Conservation (phyloP, 2,888 invertebrate genomes). For the Trichacis sp. region DNA sequence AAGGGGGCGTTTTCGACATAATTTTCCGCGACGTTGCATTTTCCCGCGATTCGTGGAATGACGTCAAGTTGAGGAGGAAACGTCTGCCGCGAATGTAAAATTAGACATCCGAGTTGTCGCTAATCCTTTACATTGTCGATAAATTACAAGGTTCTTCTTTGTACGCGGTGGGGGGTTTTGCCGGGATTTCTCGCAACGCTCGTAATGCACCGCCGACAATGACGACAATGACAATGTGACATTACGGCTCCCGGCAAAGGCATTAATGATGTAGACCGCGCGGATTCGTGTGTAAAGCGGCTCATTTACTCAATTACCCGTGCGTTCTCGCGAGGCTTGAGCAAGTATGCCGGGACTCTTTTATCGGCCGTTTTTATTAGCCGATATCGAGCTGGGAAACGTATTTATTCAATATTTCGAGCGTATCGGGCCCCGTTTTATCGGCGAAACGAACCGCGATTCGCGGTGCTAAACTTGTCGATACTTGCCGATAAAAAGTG, state of each 20-base stretch:
- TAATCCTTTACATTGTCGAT: conserved; percentile 31
- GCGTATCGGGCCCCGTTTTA: conserved; percentile 39
- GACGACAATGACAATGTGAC: conserved; percentile 43
- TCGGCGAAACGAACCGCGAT: conserved; percentile 29
- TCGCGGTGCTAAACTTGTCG: too few relatives aligned
- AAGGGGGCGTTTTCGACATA: too few relatives aligned
- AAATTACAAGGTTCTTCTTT: conserved; percentile 27
- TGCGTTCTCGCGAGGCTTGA: conserved; percentile 35
- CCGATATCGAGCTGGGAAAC: conserved; percentile 40
- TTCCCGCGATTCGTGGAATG: conserved; percentile 1
- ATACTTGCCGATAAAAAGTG: not conserved
- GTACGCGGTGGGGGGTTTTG: conserved; percentile 17
- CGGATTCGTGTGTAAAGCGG: conserved; percentile 36
- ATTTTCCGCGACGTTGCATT: too few relatives aligned
- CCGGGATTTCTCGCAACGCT: conserved; percentile 36
- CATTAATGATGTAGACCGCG: conserved; percentile 37
- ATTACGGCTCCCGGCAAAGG: conserved; percentile 33
- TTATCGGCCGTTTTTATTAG: too few relatives aligned
- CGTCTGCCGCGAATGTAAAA: conserved; percentile 26
- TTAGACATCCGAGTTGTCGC: conserved; percentile 16
- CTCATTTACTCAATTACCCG: conserved; percentile 43
- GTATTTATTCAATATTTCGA: conserved; percentile 42
- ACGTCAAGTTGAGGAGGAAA: not conserved
- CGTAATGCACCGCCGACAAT: conserved; percentile 30
- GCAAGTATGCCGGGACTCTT: conserved; percentile 40